These are phyloP conservation scores for Trematocara nigrifrons DNA, from an alignment of 2,113 vertebrate species.

Conservation along the genomic window DNA sequence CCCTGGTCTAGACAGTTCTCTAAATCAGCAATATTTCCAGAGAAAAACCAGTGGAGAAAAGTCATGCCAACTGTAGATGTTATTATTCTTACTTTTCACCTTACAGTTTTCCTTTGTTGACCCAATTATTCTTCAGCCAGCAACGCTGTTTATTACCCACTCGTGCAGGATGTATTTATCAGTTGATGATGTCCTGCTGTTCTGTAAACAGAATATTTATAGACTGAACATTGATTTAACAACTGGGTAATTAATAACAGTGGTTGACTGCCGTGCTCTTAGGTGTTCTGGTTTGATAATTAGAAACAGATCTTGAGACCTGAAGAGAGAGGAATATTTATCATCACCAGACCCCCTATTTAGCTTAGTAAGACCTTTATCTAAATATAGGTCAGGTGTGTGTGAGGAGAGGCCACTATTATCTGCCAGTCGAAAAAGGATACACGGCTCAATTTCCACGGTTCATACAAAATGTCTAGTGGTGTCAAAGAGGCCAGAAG, in stretches of 20 bases:
- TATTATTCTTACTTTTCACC: neutral
- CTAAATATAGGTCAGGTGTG: neutral
- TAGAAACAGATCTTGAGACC: neutral
- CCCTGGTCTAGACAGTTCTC: neutral
- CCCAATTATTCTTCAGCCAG: neutral
- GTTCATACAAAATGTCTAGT: conserved; percentile 19
- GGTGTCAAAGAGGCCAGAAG: conserved; percentile 5
- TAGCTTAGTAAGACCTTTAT: neutral
- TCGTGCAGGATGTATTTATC: conserved; percentile 19
- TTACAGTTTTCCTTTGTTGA: neutral
- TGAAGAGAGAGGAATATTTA: neutral
- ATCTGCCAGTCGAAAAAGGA: neutral
- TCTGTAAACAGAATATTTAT: conserved; percentile 28
- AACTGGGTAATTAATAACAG: conserved; percentile 38
- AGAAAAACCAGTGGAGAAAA: neutral
- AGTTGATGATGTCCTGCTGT: neutral
- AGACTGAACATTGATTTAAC: conserved; percentile 19
- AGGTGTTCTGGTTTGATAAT: neutral
- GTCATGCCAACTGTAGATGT: neutral
- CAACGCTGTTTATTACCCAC: neutral
- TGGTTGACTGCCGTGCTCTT: neutral
- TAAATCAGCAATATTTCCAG: neutral
- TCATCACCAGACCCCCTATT: neutral
- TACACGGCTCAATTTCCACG: neutral
- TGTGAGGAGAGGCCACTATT: neutral